phyloP scores from a whole-genome alignment of 2,113 vertebrate species.

The Dinomys branickii region DNA sequence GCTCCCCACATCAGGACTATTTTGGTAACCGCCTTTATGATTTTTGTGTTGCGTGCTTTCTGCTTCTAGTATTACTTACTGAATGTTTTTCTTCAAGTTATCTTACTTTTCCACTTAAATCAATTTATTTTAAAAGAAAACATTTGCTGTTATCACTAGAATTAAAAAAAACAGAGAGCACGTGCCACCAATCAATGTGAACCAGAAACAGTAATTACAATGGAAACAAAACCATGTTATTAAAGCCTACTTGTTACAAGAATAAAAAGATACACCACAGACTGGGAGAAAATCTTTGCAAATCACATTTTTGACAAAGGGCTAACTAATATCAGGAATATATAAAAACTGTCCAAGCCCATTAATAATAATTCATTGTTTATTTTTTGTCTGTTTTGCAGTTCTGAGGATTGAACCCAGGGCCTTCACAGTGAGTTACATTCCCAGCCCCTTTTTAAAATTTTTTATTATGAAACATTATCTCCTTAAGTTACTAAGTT shows the following conservation, averaged over 20 bases:
- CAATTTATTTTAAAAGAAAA: slow-evolving; percentile 49
- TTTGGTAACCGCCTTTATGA: not conserved
- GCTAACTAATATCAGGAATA: not conserved
- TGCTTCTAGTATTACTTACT: not conserved
- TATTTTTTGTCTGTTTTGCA: not conserved
- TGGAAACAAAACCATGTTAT: not conserved
- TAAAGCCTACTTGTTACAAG: not conserved
- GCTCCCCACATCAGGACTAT: not conserved
- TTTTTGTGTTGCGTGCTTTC: not conserved
- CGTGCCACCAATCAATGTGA: not conserved
- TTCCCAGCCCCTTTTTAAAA: not conserved
- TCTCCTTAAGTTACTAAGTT: not conserved
- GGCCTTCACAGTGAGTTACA: not conserved
- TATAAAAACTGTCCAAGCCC: not conserved
- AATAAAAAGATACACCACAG: not conserved
- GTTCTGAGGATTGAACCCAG: not conserved
- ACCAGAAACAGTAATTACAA: not conserved
- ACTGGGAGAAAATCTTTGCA: not conserved
- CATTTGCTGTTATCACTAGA: not conserved
- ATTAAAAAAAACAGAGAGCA: not conserved
- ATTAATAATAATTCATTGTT: not conserved
- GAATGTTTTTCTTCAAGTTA: not conserved
- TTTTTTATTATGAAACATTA: not conserved
- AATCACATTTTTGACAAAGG: not conserved
- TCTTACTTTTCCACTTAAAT: not conserved